Base-by-base conservation (phyloP, 1,140 invertebrate species). In the Achroia grisella region DNA sequence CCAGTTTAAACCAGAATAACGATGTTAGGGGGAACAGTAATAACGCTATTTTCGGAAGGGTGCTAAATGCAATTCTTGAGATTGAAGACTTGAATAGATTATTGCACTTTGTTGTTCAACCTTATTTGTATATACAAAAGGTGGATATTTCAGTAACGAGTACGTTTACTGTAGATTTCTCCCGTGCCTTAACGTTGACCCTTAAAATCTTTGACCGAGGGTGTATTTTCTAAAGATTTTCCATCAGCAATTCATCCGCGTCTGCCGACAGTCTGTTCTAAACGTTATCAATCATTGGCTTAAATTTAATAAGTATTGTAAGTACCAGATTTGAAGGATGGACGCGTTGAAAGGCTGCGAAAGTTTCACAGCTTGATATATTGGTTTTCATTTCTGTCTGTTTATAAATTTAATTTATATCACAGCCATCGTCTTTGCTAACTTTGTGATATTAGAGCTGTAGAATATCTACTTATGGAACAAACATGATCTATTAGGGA, bases 291-390 rank as follows among this genome's bases (percentile, higher is more conserved):
- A 74, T 77, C 73, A 77, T 66, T 51, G 59, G 64, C 53, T 48
- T 54, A 52, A 56, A 66, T 75, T 69, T 74, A 77, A 77, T 77
- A 71, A 72, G 54, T 63, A 47, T 63, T 63, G 47, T 53, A 47
- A 45, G 44, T 35, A 43, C 36, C 35, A 47, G 46, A 56, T 62
- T 64, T 78, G 70, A 73, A 55, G 51, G 60, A 73, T 73, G 74
- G 43, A 39, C 39, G 39, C 40, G 41, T 14, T 53, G 56, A 68
- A 50, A 50, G 47, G 52, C 46, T 40, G 12, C 32, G 62, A 60
- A 45, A 50, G 13, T 34, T 27, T 27, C 10, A 8, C 33, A 34
- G 11, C 27, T 37, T 45, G 44, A 39, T 30, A 39, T 39, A 45
- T 45, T 42, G 31, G 17, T 30, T 35, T 44, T 37, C 35, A 37